Evolutionary conservation across 2,888 invertebrate genomes (phyloP).

Genomic region (Drosophila melanosoma): DNA sequence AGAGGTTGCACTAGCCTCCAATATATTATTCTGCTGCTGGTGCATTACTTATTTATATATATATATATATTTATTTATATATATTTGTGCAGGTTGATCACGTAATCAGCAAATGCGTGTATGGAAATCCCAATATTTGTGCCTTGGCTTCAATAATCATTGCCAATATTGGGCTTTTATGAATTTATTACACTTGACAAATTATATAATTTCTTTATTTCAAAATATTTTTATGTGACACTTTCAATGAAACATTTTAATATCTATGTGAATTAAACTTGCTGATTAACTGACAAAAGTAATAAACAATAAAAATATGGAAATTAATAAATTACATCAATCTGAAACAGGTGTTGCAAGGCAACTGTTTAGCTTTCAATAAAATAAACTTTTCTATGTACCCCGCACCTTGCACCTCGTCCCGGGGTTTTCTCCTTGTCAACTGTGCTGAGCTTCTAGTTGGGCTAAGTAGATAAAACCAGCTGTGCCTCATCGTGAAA

Average conservation of each 20-base stretch:
- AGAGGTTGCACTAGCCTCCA: constrained; percentile 25
- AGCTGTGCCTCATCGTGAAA: constrained; percentile 15
- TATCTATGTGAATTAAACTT: constrained; percentile 17
- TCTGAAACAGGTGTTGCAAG: constrained; percentile 1
- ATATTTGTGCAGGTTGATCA: constrained; percentile 45
- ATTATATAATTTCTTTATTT: constrained; percentile 53
- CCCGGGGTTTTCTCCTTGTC: not conserved
- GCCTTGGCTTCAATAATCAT: constrained; percentile 73
- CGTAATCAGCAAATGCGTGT: constrained; percentile 37
- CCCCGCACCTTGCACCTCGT: constrained; percentile 7
- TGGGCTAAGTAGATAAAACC: constrained; percentile 30
- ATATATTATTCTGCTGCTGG: not conserved
- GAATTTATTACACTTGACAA: constrained; percentile 64
- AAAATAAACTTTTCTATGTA: constrained; percentile 13
- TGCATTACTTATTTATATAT: constrained; percentile 18
- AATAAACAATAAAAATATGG: not conserved
- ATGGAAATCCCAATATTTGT: constrained; percentile 19
- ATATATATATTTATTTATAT: constrained; percentile 20
- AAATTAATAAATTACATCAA: not conserved
- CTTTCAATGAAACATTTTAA: constrained; percentile 52
- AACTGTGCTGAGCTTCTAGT: not conserved
- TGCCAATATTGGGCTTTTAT: constrained; percentile 76
- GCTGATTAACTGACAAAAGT: not conserved
- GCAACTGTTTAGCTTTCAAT: constrained; percentile 7
- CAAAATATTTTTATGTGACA: constrained; percentile 23